These are phyloP conservation scores for Pseudococcus jackbeardsleyi DNA, from an alignment of 2,888 invertebrate species.

Conservation along the genomic window DNA sequence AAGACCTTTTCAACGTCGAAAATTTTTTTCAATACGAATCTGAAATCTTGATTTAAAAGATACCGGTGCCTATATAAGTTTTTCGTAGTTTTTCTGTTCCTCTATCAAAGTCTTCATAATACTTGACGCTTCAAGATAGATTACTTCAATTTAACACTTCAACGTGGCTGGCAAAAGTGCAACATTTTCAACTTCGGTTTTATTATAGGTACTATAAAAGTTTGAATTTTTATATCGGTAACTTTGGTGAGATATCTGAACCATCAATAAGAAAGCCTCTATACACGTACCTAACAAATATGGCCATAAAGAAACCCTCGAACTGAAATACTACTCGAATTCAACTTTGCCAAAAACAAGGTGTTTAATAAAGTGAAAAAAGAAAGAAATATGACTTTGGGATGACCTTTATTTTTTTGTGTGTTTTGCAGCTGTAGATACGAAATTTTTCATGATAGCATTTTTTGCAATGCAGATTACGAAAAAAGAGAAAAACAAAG, in stretches of 20 bases:
- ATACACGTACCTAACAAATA: no score
- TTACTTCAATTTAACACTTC: conserved; percentile 5
- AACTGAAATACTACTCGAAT: no score
- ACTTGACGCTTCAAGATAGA: conserved; percentile 9
- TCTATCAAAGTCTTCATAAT: not conserved
- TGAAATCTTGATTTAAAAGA: not conserved
- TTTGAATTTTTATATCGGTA: not conserved
- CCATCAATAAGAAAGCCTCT: no score
- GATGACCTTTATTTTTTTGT: no score
- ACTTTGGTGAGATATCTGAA: not conserved
- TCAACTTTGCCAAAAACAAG: no score
- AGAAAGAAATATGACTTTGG: no score
- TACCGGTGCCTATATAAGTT: not conserved
- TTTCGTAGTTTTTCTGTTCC: not conserved
- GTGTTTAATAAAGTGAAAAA: no score
- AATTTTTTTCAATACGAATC: conserved; percentile 24
- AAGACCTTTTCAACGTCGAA: not conserved
- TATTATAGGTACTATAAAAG: not conserved
- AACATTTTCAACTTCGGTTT: not conserved
- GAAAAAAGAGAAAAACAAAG: no score
- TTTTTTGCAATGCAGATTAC: no score
- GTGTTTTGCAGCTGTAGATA: no score
- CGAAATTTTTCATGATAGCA: no score
- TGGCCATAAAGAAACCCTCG: no score
- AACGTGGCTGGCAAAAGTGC: not conserved